Evolutionary conservation across 1,140 invertebrate genomes (phyloP), one percentile per base, ranked within the genome.

Genomic region (Drosophila sucinea): DNA sequence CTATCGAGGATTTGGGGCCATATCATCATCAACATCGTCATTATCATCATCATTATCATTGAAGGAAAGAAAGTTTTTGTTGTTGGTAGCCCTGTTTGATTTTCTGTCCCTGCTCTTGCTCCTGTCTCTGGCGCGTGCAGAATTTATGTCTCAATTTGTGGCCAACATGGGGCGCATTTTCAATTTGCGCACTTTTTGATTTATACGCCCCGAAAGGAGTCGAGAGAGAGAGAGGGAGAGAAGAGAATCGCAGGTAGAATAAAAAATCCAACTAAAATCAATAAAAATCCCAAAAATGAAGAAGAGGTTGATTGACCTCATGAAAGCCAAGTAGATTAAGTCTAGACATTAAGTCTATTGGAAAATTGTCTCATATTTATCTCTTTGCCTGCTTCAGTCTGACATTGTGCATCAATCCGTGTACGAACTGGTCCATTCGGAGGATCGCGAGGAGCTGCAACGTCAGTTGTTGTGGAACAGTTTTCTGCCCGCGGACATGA

Each of bases 321-420:
- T 4, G 10, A 11, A 11, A 11, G 8, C 8, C 8, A 11, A 11
- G 35, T 11, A 11, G 11, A 10, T 1, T 0, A 1, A 25, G 8
- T 27, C 7, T 10, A 27, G 23, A 3, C 10, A 7, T 51, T 25
- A 25, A 25, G 44, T 47, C 6, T 23, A 6, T 25, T 51, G 1
- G 25, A 10, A 4, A 27, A 1, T 25, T 7, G 1, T 7, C 23
- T 51, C 0, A 51, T 1, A 3, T 4, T 5, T 1, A 25, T 8
- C 5, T 25, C 2, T 27, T 17, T 51, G 7, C 10, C 3, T 3
- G 17, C 5, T 51, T 27, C 10, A 99, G 98, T 99, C 98, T 67
- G 99, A 99, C 93, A 99, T 99, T 77, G 98, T 99, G 51, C 98
- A 99, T 93, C 98, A 99, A 92, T 98, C 98, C 72, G 98, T 99